phyloP scores from a whole-genome alignment of 2,113 vertebrate genomes.

The Shinisaurus crocodilurus region DNA sequence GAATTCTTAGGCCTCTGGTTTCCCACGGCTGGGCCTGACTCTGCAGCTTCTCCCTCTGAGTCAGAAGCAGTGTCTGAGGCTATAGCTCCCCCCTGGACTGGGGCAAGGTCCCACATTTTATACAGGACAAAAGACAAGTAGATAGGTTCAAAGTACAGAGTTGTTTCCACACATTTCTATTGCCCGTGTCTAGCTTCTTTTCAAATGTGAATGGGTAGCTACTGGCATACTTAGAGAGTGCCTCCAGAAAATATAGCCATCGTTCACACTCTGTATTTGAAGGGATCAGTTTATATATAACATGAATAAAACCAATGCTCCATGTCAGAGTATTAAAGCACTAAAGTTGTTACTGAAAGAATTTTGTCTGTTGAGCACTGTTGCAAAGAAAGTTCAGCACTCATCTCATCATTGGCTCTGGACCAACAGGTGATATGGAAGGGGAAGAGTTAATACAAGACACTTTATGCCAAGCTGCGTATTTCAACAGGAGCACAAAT shows the following conservation, averaged over 20 bases:
- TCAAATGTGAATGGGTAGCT: not conserved
- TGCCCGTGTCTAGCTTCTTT: not conserved
- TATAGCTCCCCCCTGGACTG: no score
- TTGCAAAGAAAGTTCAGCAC: not conserved
- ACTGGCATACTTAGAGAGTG: not conserved
- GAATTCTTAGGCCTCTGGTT: no score
- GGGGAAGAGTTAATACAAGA: not conserved
- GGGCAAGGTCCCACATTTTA: no score
- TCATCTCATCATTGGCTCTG: not conserved
- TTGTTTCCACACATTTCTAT: not conserved
- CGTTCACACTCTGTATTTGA: not conserved
- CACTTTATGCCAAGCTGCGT: not conserved
- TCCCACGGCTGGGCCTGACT: no score
- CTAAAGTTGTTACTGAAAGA: constrained; percentile 2
- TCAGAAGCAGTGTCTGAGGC: no score
- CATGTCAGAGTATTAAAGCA: not conserved
- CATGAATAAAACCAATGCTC: not conserved
- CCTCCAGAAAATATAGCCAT: not conserved
- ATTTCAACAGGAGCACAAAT: not conserved
- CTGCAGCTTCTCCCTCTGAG: no score
- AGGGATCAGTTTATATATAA: not conserved
- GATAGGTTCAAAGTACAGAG: not conserved
- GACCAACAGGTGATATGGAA: not conserved
- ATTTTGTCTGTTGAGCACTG: not conserved
- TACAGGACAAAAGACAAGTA: no score